Evolutionary conservation across 1,140 invertebrate genomes (phyloP).

Genomic region (Cyrtorhinus lividipennis): DNA sequence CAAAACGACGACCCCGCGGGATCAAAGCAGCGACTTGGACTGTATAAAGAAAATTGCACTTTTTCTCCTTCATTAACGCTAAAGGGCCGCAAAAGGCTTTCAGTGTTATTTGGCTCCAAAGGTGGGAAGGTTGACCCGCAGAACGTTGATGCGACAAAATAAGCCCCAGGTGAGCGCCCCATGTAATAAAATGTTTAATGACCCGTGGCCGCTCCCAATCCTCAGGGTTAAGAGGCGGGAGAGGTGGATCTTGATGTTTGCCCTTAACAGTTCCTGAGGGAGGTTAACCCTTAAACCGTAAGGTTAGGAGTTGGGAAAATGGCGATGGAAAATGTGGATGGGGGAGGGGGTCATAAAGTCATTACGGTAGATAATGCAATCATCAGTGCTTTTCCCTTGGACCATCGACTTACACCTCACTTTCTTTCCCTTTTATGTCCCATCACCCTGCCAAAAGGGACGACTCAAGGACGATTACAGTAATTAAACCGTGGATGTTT

Average conservation of each 20-base stretch:
- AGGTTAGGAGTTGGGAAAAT: too few species aligned
- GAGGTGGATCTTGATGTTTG: conserved; percentile 1
- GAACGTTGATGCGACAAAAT: neutral
- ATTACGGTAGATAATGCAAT: conserved; percentile 1
- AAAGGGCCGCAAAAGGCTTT: conserved; percentile 1
- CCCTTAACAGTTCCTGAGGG: conserved; percentile 4
- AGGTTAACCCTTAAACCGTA: too few species aligned
- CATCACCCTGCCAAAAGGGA: neutral
- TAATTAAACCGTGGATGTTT: neutral
- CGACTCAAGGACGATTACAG: neutral
- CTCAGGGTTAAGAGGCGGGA: neutral
- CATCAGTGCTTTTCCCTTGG: neutral
- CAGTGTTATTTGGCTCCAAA: neutral
- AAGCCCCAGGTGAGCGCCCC: neutral
- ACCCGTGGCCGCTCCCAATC: conserved; percentile 4
- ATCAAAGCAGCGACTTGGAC: too few species aligned
- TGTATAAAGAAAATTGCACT: too few species aligned
- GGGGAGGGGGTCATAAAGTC: neutral
- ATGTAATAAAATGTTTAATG: conserved; percentile 9
- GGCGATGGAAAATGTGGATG: neutral
- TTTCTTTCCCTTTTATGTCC: neutral
- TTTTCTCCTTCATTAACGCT: conserved; percentile 8
- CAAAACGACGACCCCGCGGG: too few species aligned
- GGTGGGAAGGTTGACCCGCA: neutral
- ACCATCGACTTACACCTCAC: neutral